Evolutionary conservation across 2,888 invertebrate genomes (phyloP).

Genomic region (Belgica antarctica): DNA sequence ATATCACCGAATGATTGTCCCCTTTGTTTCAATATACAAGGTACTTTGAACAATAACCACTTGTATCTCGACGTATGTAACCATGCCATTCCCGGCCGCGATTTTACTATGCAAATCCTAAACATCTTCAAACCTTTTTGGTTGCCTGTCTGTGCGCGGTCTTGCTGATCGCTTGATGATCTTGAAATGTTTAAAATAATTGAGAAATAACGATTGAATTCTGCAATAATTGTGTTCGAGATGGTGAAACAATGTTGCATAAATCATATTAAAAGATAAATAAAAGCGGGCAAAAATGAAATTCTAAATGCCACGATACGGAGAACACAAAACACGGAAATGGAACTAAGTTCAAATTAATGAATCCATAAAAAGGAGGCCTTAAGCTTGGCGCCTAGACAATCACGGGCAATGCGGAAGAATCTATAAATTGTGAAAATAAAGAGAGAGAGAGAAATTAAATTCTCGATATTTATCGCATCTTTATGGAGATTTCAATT

Average conservation of each 20-base stretch:
- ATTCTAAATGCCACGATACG: background rate
- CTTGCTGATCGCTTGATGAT: too few species aligned
- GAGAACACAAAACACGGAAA: background rate
- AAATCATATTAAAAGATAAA: slow-evolving; percentile 1
- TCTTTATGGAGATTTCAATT: slow-evolving; percentile 11
- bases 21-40: slow-evolving; percentile 28
- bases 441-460: too few species aligned
- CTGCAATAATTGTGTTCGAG: slow-evolving; percentile 7
- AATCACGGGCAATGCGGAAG: slow-evolving; percentile 6
- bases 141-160: background rate
- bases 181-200: background rate
- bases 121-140: slow-evolving; percentile 30
- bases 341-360: background rate
- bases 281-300: slow-evolving; percentile 9
- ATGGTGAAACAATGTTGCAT: background rate
- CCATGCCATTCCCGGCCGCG: background rate
- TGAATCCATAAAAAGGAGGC: background rate
- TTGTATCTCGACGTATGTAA: background rate
- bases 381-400: background rate
- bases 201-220: slow-evolving; percentile 24
- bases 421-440: background rate
- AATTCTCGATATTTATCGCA: background rate
- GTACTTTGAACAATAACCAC: slow-evolving; percentile 14
- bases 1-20: too few species aligned
- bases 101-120: slow-evolving; percentile 22